These are phyloP conservation scores for Cepaea nemoralis DNA, from an alignment of 1,140 invertebrate genomes.

Conservation along the genomic window DNA sequence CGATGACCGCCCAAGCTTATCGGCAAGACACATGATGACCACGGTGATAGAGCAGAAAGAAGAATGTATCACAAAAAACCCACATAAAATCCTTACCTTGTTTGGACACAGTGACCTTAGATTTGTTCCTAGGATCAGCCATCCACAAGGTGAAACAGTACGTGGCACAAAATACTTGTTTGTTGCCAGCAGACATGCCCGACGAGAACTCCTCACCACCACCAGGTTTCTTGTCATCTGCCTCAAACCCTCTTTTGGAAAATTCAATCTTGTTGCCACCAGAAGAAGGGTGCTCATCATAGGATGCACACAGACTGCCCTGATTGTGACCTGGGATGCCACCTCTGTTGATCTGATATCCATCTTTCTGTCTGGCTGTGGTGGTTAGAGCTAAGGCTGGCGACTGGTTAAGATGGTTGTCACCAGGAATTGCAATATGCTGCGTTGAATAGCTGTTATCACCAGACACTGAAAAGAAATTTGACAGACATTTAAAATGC, in stretches of 20 bases:
- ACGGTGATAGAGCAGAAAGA: background rate
- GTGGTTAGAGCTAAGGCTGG: background rate
- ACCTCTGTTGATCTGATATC: background rate
- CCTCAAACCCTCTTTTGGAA: background rate
- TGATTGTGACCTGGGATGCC: background rate
- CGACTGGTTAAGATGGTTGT: background rate
- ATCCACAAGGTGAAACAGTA: constrained; percentile 27
- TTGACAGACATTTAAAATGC: too few relatives aligned
- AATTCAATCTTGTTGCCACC: background rate
- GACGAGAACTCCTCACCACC: too few relatives aligned
- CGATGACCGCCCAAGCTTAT: too few relatives aligned
- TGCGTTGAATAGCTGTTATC: background rate
- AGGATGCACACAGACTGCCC: background rate
- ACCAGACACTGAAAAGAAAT: background rate
- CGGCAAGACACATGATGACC: too few relatives aligned
- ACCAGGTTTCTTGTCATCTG: background rate
- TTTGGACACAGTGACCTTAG: background rate
- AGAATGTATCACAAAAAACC: background rate
- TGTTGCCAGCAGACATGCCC: background rate
- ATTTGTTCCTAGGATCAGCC: constrained; percentile 12
- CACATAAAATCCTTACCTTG: constrained; percentile 14
- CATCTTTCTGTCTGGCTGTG: background rate
- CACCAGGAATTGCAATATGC: background rate
- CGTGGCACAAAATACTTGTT: background rate
- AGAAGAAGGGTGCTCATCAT: background rate